Conservation (phyloP, 2,797 vertebrate species). For the Luscinia luscinia region DNA sequence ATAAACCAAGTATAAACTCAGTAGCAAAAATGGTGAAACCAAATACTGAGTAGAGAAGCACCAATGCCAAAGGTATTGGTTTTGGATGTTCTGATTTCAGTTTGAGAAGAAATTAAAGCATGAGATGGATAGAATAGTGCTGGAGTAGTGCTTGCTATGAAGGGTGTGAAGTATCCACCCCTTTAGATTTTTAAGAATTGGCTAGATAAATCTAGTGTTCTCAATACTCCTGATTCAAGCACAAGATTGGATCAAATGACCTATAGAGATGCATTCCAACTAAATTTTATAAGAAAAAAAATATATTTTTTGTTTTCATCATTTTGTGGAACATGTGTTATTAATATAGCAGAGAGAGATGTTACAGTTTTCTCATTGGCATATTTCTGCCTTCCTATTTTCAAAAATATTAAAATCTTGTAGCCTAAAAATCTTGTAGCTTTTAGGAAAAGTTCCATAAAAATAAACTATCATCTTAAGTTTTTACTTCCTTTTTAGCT, state of each 20-base stretch:
- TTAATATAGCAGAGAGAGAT: background rate
- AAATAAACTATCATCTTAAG: background rate
- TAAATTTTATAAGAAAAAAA: background rate
- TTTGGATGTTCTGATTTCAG: background rate
- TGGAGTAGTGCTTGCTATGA: background rate
- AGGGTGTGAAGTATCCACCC: background rate
- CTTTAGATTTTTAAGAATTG: background rate
- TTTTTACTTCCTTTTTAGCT: conserved; percentile 7
- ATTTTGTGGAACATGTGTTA: background rate
- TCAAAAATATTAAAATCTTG: background rate
- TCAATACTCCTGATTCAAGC: background rate
- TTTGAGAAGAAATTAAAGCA: background rate
- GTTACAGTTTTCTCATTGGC: background rate
- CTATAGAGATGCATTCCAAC: background rate
- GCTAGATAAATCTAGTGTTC: background rate
- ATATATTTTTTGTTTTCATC: background rate
- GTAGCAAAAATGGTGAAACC: background rate
- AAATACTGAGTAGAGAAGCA: background rate
- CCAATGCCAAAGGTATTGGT: background rate
- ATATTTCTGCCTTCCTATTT: background rate
- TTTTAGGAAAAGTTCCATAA: background rate
- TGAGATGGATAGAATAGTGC: rapidly evolving
- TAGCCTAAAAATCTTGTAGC: background rate
- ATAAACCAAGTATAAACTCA: background rate
- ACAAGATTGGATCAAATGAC: background rate